Conservation (phyloP, 2,888 invertebrate genomes). For the Orthonevra nobilis region DNA sequence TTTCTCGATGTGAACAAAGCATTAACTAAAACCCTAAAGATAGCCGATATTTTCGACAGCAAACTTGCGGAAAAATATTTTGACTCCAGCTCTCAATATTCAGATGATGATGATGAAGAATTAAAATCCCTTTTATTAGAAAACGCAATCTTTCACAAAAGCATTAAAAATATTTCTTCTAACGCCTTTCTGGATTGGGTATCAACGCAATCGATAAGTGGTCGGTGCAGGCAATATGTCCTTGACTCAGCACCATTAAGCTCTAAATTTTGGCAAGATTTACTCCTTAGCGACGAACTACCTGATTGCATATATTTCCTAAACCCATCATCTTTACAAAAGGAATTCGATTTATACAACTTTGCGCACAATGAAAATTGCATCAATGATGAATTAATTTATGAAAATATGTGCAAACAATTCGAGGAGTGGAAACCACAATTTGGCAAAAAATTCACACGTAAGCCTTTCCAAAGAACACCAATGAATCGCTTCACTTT, state of each 20-base stretch:
- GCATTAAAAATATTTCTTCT: background rate
- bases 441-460: background rate
- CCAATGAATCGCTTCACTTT: background rate
- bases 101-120: background rate
- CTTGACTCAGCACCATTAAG: slow-evolving; percentile 83
- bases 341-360: slow-evolving; percentile 36
- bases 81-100: background rate
- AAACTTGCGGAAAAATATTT: slow-evolving; percentile 5
- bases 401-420: background rate
- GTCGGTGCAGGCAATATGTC: slow-evolving; percentile 82
- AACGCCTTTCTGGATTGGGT: slow-evolving; percentile 30
- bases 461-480: background rate
- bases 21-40: too few species aligned
- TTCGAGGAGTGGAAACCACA: slow-evolving; percentile 9
- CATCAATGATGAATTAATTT: slow-evolving; percentile 18
- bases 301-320: slow-evolving; percentile 83
- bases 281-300: slow-evolving; percentile 80
- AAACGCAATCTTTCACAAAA: slow-evolving; percentile 15
- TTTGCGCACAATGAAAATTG: slow-evolving; percentile 20
- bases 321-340: slow-evolving; percentile 78
- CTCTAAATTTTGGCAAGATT: slow-evolving; percentile 80
- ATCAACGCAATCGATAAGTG: background rate
- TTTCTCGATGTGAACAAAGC: slow-evolving; percentile 6
- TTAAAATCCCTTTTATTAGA: slow-evolving; percentile 1
- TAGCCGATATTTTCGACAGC: background rate